Conservation (phyloP, 2,113 vertebrate genomes). For the Salvelinus fontinalis region DNA sequence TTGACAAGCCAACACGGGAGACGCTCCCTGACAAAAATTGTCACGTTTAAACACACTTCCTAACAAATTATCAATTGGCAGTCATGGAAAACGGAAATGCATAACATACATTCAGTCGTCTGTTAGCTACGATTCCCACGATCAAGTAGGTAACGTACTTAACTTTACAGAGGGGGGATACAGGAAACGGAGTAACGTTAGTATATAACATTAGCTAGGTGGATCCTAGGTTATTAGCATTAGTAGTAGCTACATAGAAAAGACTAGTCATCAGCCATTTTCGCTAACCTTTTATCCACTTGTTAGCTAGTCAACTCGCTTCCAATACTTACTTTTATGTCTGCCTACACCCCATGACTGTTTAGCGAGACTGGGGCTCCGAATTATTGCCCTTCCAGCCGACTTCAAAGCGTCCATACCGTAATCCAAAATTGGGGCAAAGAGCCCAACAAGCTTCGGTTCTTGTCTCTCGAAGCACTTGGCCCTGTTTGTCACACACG, state of each 20-base stretch:
- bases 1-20: too few relatives aligned
- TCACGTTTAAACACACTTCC: too few relatives aligned
- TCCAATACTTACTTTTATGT: conserved; percentile 83
- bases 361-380: conserved; percentile 89
- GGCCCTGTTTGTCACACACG: conserved; percentile 23
- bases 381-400: conserved; percentile 88
- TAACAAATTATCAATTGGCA: too few relatives aligned
- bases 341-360: conserved; percentile 81
- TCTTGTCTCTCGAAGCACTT: conserved; percentile 36
- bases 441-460: conserved; percentile 48
- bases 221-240: too few relatives aligned
- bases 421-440: conserved; percentile 58
- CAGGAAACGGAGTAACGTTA: too few relatives aligned
- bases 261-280: too few relatives aligned
- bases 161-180: too few relatives aligned
- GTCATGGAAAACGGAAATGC: too few relatives aligned
- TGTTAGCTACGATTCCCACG: background rate
- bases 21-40: too few relatives aligned
- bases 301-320: background rate
- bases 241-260: too few relatives aligned
- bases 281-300: background rate
- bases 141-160: background rate
- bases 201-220: too few relatives aligned
- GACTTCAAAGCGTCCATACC: conserved; percentile 89
- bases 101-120: too few relatives aligned